phyloP scores from a whole-genome alignment of 2,113 vertebrate genomes.

The Podocnemis expansa region DNA sequence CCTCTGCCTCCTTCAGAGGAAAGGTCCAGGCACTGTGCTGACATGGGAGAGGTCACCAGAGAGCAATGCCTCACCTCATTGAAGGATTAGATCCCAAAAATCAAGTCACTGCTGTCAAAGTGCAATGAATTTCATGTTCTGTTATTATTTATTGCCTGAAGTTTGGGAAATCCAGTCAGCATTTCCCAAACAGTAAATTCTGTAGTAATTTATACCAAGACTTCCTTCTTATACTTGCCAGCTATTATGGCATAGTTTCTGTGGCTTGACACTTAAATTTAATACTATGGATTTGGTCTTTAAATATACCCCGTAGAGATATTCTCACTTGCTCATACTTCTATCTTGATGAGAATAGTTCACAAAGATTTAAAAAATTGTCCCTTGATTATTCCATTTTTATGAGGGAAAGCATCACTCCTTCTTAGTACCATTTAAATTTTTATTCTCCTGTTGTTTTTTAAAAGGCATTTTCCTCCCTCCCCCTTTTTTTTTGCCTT shows the following conservation, averaged over 20 bases:
- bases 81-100: not conserved
- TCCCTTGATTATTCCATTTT: constrained; percentile 41
- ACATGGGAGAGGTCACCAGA: not conserved
- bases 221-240: not conserved
- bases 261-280: constrained; percentile 10
- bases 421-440: constrained; percentile 63
- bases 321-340: not conserved
- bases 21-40: not conserved
- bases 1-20: not conserved
- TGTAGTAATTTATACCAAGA: not conserved
- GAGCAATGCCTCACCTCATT: not conserved
- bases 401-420: constrained; percentile 57
- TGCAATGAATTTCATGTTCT: not conserved
- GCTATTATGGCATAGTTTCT: not conserved
- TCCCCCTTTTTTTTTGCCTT: constrained; percentile 54
- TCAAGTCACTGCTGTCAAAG: not conserved
- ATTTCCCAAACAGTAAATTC: not conserved
- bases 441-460: constrained; percentile 54
- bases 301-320: not conserved
- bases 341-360: constrained; percentile 20
- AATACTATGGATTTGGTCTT: constrained; percentile 30
- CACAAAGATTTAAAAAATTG: constrained; percentile 64
- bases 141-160: not conserved
- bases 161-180: not conserved
- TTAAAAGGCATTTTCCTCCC: constrained; percentile 68